Evolutionary conservation across 2,113 vertebrate genomes (phyloP).

Genomic region (Cyprinus carpio): DNA sequence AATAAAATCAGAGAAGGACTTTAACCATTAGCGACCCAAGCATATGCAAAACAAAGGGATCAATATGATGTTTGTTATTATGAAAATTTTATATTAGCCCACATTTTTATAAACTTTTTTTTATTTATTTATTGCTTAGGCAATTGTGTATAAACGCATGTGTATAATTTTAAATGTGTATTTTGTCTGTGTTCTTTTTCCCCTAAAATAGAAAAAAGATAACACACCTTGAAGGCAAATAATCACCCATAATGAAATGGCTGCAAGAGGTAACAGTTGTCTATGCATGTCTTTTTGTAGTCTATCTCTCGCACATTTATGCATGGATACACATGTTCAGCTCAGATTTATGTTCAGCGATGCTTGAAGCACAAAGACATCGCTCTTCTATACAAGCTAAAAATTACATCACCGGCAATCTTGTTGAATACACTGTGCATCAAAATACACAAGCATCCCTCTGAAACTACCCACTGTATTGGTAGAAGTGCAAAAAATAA

Average conservation of each 20-base stretch:
- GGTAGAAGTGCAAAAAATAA: not conserved
- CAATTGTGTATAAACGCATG: not conserved
- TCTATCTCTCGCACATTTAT: not conserved
- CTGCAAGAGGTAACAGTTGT: not conserved
- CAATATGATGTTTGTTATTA: too few relatives aligned
- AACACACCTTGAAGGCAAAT: not conserved
- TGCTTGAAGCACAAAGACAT: constrained; percentile 27
- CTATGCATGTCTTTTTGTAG: not conserved
- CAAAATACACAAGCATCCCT: not conserved
- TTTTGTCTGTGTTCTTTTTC: not conserved
- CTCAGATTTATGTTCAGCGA: constrained; percentile 18
- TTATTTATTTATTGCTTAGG: too few relatives aligned
- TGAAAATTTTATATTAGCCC: too few relatives aligned
- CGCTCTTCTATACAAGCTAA: not conserved
- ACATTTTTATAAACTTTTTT: too few relatives aligned
- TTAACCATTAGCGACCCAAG: too few relatives aligned
- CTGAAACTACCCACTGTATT: not conserved
- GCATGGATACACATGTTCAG: constrained; percentile 5
- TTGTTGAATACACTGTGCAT: not conserved
- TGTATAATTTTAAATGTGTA: not conserved
- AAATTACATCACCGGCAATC: not conserved
- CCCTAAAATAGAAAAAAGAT: not conserved
- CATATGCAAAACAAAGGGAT: too few relatives aligned
- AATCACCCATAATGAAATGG: constrained; percentile 2
- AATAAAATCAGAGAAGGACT: too few relatives aligned